Conservation (phyloP, 2,113 vertebrate genomes). For the Ptyas mucosa region DNA sequence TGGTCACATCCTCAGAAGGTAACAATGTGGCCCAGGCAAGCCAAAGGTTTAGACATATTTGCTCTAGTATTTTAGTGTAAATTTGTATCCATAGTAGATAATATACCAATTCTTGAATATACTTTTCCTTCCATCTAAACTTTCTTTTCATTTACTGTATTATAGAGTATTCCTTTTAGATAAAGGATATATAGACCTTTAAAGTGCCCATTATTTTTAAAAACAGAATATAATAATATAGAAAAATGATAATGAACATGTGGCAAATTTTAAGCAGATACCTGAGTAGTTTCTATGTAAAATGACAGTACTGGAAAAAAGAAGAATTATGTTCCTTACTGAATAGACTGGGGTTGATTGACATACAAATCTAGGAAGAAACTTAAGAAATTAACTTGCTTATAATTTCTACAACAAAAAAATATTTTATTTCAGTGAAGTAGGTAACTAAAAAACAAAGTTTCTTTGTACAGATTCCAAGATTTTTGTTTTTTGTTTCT, state of each 20-base stretch:
- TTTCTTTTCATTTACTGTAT: not conserved
- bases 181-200: not conserved
- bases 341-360: not conserved
- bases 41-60: too few relatives aligned
- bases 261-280: not conserved
- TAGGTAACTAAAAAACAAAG: too few relatives aligned
- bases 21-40: not conserved
- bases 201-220: not conserved
- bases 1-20: not conserved
- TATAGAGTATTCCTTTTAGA: not conserved
- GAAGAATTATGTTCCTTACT: not conserved
- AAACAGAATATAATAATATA: not conserved
- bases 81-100: too few relatives aligned
- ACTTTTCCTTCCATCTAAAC: not conserved
- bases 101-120: not conserved
- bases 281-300: not conserved
- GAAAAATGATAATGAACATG: not conserved
- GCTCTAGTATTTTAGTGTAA: too few relatives aligned
- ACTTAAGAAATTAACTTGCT: not conserved
- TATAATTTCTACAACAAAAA: not conserved
- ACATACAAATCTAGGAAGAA: not conserved
- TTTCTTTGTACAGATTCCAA: too few relatives aligned
- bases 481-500: not conserved
- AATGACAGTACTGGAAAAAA: not conserved
- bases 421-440: not conserved